Conservation (phyloP, 2,113 vertebrate species). For the Sialia sialis region DNA sequence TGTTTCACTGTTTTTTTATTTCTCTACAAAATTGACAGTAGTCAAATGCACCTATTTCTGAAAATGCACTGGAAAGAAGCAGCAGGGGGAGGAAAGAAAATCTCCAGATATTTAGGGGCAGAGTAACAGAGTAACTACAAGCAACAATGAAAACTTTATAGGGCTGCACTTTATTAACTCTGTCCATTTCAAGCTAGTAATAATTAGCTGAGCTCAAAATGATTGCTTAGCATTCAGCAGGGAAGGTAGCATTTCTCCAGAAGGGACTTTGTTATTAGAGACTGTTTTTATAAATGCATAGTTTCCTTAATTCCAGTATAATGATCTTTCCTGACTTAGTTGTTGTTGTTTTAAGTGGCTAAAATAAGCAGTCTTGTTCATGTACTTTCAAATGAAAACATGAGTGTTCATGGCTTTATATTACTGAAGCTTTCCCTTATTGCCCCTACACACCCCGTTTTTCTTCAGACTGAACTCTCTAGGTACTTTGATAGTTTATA, state of each 20-base stretch:
- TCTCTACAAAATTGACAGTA: neutral
- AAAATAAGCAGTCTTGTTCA: constrained; percentile 48
- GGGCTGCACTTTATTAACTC: constrained; percentile 6
- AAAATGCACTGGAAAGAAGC: neutral
- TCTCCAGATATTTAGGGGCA: neutral
- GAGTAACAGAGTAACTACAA: neutral
- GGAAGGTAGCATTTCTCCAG: constrained; percentile 33
- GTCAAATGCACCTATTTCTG: neutral
- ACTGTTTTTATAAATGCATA: constrained; percentile 46
- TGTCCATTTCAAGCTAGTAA: constrained; percentile 1
- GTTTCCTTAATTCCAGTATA: constrained; percentile 54
- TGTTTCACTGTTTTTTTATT: neutral
- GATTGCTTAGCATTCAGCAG: neutral
- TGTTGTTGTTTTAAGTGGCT: constrained; percentile 54
- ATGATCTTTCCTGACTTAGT: constrained; percentile 37
- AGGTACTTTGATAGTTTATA: constrained; percentile 25
- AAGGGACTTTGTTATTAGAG: constrained; percentile 10
- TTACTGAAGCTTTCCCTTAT: constrained; percentile 37
- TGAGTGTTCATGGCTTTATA: constrained; percentile 33
- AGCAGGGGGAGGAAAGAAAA: neutral
- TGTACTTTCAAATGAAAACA: constrained; percentile 57
- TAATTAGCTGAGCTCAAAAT: constrained; percentile 41
- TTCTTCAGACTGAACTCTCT: constrained; percentile 1
- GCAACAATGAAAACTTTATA: constrained; percentile 34
- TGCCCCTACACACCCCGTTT: neutral